Conservation (phyloP, 2,888 invertebrate species). For the Lordiphosa andalusiaca region DNA sequence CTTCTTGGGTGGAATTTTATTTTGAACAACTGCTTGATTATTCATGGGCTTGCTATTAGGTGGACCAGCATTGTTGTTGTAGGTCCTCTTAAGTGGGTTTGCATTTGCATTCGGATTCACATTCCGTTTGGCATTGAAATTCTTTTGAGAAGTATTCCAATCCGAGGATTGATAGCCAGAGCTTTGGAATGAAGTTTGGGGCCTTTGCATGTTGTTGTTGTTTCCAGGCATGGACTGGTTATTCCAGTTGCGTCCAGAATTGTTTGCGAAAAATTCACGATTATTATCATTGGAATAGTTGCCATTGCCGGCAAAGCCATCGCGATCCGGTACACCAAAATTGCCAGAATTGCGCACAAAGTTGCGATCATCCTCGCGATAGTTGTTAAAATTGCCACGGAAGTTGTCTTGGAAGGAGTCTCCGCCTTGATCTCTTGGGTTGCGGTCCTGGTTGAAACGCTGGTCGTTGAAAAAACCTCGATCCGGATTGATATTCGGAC, state of each 20-base stretch:
- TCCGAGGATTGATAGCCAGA: conserved; percentile 4
- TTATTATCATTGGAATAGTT: too few relatives aligned
- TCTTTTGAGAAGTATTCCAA: conserved; percentile 6
- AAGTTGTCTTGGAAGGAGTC: background rate
- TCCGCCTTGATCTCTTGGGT: background rate
- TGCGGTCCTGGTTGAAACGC: background rate
- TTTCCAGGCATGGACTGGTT: background rate
- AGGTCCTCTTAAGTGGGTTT: background rate
- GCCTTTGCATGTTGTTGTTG: background rate
- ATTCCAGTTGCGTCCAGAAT: background rate
- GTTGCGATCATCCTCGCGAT: conserved; percentile 3
- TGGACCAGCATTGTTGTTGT: background rate
- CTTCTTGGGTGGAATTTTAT: too few relatives aligned
- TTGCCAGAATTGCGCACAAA: conserved; percentile 2
- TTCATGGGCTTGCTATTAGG: background rate
- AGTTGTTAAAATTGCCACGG: background rate
- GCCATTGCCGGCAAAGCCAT: too few relatives aligned
- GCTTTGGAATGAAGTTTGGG: background rate
- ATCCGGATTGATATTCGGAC: too few relatives aligned
- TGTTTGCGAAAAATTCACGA: background rate
- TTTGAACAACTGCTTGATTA: too few relatives aligned
- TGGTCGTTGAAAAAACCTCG: too few relatives aligned
- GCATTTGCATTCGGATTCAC: conserved; percentile 9
- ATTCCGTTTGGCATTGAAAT: conserved; percentile 4
- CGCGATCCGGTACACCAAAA: background rate